Base-by-base conservation (phyloP, 2,888 invertebrate species). In the Steinernema hermaphroditum region DNA sequence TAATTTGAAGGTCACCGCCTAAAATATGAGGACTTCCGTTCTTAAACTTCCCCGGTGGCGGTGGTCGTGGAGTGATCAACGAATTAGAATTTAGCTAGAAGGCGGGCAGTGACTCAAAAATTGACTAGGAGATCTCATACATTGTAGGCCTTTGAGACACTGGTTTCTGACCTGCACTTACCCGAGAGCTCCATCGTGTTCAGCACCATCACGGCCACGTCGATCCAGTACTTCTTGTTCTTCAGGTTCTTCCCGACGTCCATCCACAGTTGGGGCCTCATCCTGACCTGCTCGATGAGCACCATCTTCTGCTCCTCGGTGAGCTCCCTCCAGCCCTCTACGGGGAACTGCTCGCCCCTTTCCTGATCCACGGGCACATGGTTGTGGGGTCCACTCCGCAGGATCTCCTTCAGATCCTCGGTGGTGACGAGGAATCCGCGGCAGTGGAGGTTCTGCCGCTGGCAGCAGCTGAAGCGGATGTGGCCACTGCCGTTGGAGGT, bases 401-500 rank as follows among this genome's bases (percentile, higher is more conserved):
- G 27, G 27, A 54, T 24, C 6, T 22, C 24, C 24, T 24, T 54
- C 24, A 54, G 22, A 27, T 54, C 54, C 27, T 54, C 54, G 2
- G 22, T 8, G 12, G 27, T 24, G 24, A 54, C 54, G 12, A 54
- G 54, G 19, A 54, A 54, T 4, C 54, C 54, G 14, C 27, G 14
- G 54, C 54, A 54, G 27, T 54, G 54, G 54, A 54, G 54, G 27
- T 54, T 54, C 27, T 54, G 54, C 6, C 54, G 54, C 27, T 54
- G 54, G 27, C 54, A 54, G 54, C 54, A 54, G 54, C 54, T 54
- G 54, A 54, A 54, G 22, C 54, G 22, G 22, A 54, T 24, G 27
- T 54, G 54, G 24, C 54, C 54, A 27, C 54, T 54, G 2, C 54
- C 54, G 27, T 54, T 54, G 27, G 6, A 8, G 6, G 22, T 54